Conservation (phyloP, 1,140 invertebrate species). For the Fopius arisanus region DNA sequence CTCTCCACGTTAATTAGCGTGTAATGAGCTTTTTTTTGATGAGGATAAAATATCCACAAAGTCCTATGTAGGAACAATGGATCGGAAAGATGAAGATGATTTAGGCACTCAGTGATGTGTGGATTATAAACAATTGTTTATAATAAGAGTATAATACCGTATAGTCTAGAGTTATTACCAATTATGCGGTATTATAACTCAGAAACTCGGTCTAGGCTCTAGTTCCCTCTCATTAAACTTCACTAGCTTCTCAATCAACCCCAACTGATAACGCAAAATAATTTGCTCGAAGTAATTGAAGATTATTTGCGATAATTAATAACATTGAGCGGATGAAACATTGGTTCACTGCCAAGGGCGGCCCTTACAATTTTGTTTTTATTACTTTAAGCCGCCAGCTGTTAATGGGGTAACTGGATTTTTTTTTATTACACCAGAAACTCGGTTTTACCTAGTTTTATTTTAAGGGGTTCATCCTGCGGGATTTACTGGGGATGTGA, state of each 20-base stretch:
- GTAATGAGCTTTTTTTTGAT: no score
- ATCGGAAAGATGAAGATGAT: no score
- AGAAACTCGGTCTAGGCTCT: not conserved
- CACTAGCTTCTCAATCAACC: no score
- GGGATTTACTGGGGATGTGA: not conserved
- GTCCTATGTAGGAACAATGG: no score
- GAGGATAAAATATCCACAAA: no score
- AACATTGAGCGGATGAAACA: no score
- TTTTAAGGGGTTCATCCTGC: not conserved
- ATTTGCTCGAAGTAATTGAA: no score
- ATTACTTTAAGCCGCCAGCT: not conserved
- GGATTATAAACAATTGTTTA: conserved; percentile 22
- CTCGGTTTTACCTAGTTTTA: not conserved
- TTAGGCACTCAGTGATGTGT: conserved; percentile 22
- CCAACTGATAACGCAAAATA: no score
- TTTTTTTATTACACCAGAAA: not conserved
- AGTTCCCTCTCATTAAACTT: not conserved
- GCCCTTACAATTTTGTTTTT: not conserved
- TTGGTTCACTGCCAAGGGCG: not conserved
- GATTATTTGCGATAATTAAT: no score
- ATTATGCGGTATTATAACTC: conserved; percentile 14
- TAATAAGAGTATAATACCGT: conserved; percentile 28
- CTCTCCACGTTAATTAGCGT: no score
- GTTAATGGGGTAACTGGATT: not conserved
- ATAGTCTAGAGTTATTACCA: conserved; percentile 15